Base-by-base conservation (phyloP, 1,140 invertebrate genomes). In the Bombus consobrinus region DNA sequence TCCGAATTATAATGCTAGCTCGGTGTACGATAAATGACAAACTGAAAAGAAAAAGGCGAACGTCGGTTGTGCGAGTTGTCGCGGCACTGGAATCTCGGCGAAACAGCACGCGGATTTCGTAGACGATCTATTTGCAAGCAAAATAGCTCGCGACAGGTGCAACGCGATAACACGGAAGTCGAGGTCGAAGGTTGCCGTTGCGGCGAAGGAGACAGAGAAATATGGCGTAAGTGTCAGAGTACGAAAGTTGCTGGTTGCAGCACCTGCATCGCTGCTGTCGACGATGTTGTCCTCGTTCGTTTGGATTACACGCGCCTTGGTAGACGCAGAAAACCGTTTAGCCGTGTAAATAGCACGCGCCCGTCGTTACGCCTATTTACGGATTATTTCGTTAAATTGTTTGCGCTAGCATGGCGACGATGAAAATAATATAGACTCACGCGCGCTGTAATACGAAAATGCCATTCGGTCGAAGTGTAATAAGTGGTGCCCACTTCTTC, bases 321-420 rank as follows among this genome's bases (percentile, higher is more conserved):
- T 39, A 57, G 34, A 85, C 62, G 32, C 8, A 32, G 64, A 59
- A 83, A 78, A 78, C 43, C 43, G 76, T 78, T 47, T 41, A 47
- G 6, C 8, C n/a, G 62, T 47, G 75, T 75, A 89, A 89, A 89
- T 39, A 83, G 43, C 80, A 57, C 78, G 25, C 78, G 12, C 39
- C 13, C 25, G 9, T 39, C 13, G 43, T 71, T 71, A 43, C 41
- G 34, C 47, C 75, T 88, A 88, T 80, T 88, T 81, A 64, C 73
- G n/a, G 68, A 77, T 89, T 85, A 78, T 85, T 89, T 62, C 39
- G 41, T 62, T 82, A 82, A 89, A 89, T 81, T 89, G 62, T 83
- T 87, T 85, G 64, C 74, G 39, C 34, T 43, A n/a, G 15, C 37
- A 22, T 10, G 18, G 13, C 22, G 25, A 2, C 37, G 5, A 43